phyloP scores from a whole-genome alignment of 1,140 invertebrate species.

The Phymorhynchus buccinoides region DNA sequence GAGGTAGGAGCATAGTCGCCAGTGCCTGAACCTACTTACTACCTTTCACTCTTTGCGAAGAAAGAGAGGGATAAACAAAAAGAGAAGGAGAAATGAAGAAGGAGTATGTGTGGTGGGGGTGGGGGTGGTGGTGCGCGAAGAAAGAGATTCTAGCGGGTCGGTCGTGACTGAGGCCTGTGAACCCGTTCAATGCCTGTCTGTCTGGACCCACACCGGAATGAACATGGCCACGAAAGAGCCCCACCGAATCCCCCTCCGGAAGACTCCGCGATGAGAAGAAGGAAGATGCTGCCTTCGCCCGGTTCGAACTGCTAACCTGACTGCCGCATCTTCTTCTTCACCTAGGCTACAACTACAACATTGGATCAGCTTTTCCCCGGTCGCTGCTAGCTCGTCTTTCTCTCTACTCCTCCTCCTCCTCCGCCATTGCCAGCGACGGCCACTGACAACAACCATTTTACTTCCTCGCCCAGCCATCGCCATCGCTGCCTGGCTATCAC shows the following conservation, averaged over 20 bases:
- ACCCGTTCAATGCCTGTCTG: neutral
- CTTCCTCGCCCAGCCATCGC: neutral
- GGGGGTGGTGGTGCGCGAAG: slow-evolving; percentile 41
- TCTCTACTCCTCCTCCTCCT: neutral
- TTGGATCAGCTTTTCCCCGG: no score
- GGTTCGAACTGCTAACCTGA: no score
- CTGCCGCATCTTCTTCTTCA: no score
- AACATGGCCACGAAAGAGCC: neutral
- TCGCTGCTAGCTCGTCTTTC: neutral
- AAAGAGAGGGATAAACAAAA: neutral
- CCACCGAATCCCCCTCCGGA: neutral
- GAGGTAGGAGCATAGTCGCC: neutral
- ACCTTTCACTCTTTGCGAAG: no score
- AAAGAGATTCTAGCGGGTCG: slow-evolving; percentile 69
- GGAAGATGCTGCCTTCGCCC: no score
- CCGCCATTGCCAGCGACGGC: neutral
- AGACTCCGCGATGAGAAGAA: neutral
- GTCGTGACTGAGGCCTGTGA: slow-evolving; percentile 44
- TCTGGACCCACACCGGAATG: neutral
- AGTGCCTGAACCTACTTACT: no score
- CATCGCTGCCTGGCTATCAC: neutral
- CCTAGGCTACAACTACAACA: no score
- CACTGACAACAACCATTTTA: neutral
- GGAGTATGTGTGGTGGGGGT: slow-evolving; percentile 63
- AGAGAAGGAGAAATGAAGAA: slow-evolving; percentile 35